Conservation (phyloP, 2,888 invertebrate genomes). For the Amphipoea oculea region DNA sequence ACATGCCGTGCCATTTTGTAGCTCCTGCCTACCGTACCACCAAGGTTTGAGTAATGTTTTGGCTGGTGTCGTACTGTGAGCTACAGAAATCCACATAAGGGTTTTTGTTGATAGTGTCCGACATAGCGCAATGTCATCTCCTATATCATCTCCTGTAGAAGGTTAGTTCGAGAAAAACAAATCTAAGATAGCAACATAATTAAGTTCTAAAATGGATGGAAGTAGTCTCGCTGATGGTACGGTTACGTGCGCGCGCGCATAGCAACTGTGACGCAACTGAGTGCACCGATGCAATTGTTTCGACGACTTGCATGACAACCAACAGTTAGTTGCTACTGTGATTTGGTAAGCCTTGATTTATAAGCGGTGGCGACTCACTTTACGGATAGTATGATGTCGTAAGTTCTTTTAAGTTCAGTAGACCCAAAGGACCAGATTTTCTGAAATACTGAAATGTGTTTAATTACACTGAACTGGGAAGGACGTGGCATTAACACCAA, state of each 20-base stretch:
- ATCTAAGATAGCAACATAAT: background rate
- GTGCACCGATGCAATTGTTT: constrained; percentile 66
- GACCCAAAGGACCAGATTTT: background rate
- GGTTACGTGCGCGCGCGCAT: constrained; percentile 44
- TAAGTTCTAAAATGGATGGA: background rate
- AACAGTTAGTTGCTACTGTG: constrained; percentile 58
- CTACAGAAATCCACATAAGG: background rate
- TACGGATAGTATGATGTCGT: background rate
- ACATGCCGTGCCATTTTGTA: background rate
- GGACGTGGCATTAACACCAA: too few species aligned
- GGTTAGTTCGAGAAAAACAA: background rate
- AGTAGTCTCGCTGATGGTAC: constrained; percentile 23
- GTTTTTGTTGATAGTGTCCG: background rate
- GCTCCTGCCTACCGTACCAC: background rate
- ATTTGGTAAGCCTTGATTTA: constrained; percentile 3
- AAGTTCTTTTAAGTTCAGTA: background rate
- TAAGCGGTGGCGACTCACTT: constrained; percentile 16
- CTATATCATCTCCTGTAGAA: background rate
- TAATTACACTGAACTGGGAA: background rate
- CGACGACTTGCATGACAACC: constrained; percentile 68
- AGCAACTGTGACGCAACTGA: constrained; percentile 60
- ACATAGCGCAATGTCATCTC: background rate
- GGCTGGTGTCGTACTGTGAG: background rate
- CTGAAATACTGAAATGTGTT: background rate
- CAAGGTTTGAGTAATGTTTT: too few species aligned